Conservation (phyloP, 2,113 vertebrate genomes). For the Hypanus sabinus region DNA sequence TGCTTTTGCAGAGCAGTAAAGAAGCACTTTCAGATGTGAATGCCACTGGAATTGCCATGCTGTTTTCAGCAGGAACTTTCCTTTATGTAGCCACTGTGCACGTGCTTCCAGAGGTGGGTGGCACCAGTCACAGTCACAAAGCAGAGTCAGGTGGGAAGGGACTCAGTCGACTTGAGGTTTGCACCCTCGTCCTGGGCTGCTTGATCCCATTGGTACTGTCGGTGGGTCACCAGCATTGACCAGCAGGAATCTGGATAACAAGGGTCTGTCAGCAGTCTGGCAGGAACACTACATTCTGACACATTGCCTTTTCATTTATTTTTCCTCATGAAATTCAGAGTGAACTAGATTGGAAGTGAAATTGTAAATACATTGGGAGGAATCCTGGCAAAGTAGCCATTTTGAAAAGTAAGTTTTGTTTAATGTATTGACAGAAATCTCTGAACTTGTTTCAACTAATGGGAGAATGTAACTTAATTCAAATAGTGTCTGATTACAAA, state of each 20-base stretch:
- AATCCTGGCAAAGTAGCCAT: background rate
- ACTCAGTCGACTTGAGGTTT: conserved; percentile 87
- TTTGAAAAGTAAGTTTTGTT: conserved; percentile 18
- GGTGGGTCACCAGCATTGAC: conserved; percentile 88
- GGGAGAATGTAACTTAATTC: background rate
- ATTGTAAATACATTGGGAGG: background rate
- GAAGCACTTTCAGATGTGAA: conserved; percentile 92
- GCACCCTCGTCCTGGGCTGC: conserved; percentile 83
- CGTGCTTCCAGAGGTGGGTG: conserved; percentile 93
- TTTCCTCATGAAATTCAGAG: background rate
- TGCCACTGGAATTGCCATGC: conserved; percentile 94
- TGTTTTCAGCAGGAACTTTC: conserved; percentile 97
- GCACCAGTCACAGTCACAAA: conserved; percentile 82
- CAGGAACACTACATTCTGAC: background rate
- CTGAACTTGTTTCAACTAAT: background rate
- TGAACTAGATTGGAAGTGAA: conserved; percentile 7
- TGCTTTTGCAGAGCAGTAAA: conserved; percentile 80
- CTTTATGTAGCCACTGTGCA: conserved; percentile 97
- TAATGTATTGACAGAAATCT: background rate
- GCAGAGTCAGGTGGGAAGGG: conserved; percentile 68
- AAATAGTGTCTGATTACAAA: background rate
- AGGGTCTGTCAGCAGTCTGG: background rate
- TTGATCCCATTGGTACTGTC: conserved; percentile 91
- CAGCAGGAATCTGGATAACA: conserved; percentile 28
- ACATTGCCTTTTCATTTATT: background rate